Evolutionary conservation across 2,113 vertebrate species (phyloP).

Genomic region (Gasterosteus nipponicus): DNA sequence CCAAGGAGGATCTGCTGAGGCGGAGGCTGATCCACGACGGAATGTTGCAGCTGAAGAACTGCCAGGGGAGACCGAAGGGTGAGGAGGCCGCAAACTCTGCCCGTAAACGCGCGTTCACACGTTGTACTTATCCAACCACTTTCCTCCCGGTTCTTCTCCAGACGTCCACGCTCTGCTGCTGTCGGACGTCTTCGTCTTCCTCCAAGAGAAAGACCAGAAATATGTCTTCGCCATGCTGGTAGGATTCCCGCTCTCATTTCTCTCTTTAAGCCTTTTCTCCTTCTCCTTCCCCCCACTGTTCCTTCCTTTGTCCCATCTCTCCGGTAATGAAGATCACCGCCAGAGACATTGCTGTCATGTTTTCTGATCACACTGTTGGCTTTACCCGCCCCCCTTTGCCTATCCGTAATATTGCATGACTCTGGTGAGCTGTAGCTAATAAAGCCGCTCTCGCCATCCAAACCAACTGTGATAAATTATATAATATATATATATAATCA

Average conservation of each 20-base stretch:
- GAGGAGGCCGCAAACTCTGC: neutral
- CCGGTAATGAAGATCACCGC: slow-evolving; percentile 25
- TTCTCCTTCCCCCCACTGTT: neutral
- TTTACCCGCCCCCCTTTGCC: slow-evolving; percentile 28
- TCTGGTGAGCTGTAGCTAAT: slow-evolving; percentile 47
- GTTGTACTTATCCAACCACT: neutral
- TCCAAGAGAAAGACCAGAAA: slow-evolving; percentile 98
- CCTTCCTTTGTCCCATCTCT: neutral
- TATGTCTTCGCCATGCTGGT: slow-evolving; percentile 95
- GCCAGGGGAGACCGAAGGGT: slow-evolving; percentile 91
- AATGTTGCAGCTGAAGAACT: slow-evolving; percentile 86
- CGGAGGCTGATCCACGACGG: slow-evolving; percentile 92
- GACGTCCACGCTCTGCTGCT: slow-evolving; percentile 94
- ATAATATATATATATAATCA: no score
- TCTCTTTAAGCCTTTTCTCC: neutral
- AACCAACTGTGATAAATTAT: slow-evolving; percentile 56
- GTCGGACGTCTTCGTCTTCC: slow-evolving; percentile 91
- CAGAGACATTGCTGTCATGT: slow-evolving; percentile 44
- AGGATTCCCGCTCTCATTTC: slow-evolving; percentile 61
- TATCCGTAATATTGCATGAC: slow-evolving; percentile 31
- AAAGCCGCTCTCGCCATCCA: slow-evolving; percentile 48
- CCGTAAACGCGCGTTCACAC: neutral
- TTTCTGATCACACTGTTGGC: slow-evolving; percentile 61
- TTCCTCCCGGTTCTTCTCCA: slow-evolving; percentile 61
- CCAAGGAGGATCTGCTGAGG: slow-evolving; percentile 90